phyloP scores from a whole-genome alignment of 2,797 vertebrate genomes.

The Falco columbarius region DNA sequence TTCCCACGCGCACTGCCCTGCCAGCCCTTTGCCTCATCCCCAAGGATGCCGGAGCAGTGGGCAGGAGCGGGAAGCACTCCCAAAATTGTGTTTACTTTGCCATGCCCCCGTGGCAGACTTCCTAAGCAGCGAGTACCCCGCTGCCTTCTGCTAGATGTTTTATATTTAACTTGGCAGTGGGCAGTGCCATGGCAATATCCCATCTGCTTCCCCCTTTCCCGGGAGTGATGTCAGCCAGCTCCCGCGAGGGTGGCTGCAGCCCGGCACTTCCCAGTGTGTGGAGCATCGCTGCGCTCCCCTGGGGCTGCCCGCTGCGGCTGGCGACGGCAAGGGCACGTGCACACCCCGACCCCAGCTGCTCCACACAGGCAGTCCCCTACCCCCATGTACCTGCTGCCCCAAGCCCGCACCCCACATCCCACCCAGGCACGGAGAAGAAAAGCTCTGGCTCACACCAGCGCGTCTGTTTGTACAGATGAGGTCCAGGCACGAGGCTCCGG shows the following conservation, averaged over 20 bases:
- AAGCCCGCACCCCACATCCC: background rate
- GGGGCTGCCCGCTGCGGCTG: background rate
- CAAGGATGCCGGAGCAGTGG: background rate
- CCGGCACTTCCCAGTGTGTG: background rate
- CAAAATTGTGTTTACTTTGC: constrained; percentile 56
- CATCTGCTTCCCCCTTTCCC: constrained; percentile 61
- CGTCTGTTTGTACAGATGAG: background rate
- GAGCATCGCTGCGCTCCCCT: background rate
- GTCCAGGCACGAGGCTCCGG: background rate
- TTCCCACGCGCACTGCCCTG: background rate
- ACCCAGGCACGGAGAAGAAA: fast-evolving
- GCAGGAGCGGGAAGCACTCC: constrained; percentile 20
- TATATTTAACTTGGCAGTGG: constrained; percentile 72
- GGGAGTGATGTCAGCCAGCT: constrained; percentile 31
- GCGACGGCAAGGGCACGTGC: fast-evolving
- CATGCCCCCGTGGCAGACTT: constrained; percentile 55
- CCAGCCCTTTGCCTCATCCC: background rate
- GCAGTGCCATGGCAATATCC: constrained; percentile 57
- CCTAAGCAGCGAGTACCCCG: constrained; percentile 52
- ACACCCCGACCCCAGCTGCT: background rate
- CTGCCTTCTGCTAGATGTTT: constrained; percentile 61
- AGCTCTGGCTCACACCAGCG: background rate
- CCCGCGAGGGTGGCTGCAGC: background rate
- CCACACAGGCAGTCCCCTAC: background rate
- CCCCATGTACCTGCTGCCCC: background rate